phyloP scores from a whole-genome alignment of 2,113 vertebrate genomes.

The Pangasianodon gigas region DNA sequence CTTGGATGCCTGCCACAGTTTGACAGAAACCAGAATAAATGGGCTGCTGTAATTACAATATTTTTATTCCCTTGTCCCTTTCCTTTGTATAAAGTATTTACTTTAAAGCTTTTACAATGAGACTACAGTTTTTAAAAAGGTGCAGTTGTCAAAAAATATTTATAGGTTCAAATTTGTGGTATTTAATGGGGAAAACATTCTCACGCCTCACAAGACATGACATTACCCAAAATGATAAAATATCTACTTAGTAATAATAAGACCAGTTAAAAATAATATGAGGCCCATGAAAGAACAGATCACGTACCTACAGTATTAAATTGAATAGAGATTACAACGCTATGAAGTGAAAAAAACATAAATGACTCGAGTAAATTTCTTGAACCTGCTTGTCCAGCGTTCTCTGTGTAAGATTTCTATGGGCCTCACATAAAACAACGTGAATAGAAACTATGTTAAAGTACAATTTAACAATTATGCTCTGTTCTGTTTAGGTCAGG shows the following conservation, averaged over 20 bases:
- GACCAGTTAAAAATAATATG: neutral
- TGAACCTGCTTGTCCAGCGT: neutral
- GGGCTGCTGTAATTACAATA: slow-evolving; percentile 5
- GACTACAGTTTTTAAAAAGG: neutral
- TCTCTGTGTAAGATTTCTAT: neutral
- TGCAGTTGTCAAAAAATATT: neutral
- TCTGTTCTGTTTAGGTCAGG: neutral
- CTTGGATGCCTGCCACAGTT: slow-evolving; percentile 20
- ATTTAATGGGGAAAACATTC: neutral
- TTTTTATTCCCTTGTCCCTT: neutral
- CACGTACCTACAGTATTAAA: neutral
- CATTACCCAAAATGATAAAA: neutral
- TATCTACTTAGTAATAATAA: neutral
- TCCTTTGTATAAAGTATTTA: slow-evolving; percentile 4
- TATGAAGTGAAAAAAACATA: neutral
- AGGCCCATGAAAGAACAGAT: neutral
- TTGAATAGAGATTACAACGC: neutral
- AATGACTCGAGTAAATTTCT: neutral
- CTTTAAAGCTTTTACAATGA: neutral
- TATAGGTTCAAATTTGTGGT: neutral
- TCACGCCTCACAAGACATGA: neutral
- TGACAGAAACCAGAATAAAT: slow-evolving; percentile 24
- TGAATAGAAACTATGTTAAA: neutral
- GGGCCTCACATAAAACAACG: neutral
- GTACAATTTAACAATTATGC: neutral